These are phyloP conservation scores for Lycia hirtaria DNA, from an alignment of 2,888 invertebrate species.

Conservation along the genomic window DNA sequence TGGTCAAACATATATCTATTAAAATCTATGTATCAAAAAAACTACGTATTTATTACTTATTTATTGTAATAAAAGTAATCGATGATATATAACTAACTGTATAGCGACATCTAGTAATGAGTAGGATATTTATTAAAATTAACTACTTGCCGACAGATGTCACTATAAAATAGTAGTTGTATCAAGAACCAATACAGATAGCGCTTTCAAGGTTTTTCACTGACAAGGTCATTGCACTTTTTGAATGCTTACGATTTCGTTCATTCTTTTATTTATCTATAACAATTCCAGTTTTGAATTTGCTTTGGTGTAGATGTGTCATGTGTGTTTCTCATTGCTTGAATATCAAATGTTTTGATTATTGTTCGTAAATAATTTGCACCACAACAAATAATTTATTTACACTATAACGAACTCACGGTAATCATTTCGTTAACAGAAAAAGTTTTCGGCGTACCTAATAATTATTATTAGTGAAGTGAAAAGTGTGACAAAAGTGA, in stretches of 20 bases:
- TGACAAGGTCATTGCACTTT: slow-evolving; percentile 40
- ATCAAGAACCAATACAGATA: slow-evolving; percentile 47
- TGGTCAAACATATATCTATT: no score
- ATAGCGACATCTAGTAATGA: slow-evolving; percentile 51
- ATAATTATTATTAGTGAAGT: slow-evolving; percentile 24
- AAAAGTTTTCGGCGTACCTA: neutral
- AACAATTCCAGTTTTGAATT: neutral
- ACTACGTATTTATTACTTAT: no score
- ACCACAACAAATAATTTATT: neutral
- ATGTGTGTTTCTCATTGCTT: neutral
- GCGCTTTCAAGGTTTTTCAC: slow-evolving; percentile 26
- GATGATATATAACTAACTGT: no score
- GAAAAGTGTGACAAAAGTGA: slow-evolving; percentile 64
- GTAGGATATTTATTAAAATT: slow-evolving; percentile 29
- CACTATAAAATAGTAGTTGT: slow-evolving; percentile 4
- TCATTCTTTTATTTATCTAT: slow-evolving; percentile 13
- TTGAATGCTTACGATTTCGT: slow-evolving; percentile 9
- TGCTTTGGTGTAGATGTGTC: slow-evolving; percentile 6
- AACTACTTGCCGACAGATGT: slow-evolving; percentile 40
- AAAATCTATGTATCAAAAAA: no score
- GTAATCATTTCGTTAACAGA: neutral
- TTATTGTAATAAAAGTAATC: no score
- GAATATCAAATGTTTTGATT: neutral
- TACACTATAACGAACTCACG: neutral
- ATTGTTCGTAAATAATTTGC: neutral